Base-by-base conservation (phyloP, 2,797 vertebrate genomes). In the Decapterus maruadsi region DNA sequence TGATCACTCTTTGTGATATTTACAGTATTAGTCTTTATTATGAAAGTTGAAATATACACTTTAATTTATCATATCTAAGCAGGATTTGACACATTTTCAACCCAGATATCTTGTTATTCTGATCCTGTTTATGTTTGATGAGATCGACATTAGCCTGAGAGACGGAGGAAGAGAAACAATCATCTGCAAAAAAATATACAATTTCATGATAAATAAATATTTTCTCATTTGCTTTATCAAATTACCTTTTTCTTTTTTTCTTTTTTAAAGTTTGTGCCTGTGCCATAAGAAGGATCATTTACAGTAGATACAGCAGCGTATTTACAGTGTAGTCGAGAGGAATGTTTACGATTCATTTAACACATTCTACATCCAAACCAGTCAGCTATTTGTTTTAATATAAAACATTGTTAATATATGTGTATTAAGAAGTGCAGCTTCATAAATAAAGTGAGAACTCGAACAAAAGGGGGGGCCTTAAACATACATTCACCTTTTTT, bases 311-410 rank as follows among this genome's bases (percentile, higher is more conserved):
- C 54, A 81, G 56, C 45, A 62, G 50, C 31, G 31, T 70, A 80
- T 77, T 79, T 79, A 83, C 66, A 78, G 56, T 61, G 56, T 57
- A 26, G 57, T 26, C 20, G 3, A 50, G 22, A 81, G 61, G 40
- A 59, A 50, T 67, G 38, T 11, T 68, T 26, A 40, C 2, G 26
- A 22, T 19, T 34, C n/a, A 26, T 36, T 56, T 1, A 36, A 75
- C 56, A 50, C 61, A 59, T 68, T 86, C 62, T 84, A 86, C 70
- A 72, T 79, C 71, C 43, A 77, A 63, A 77, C 58, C 31, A 68
- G 61, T 77, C 61, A 64, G 43, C 63, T 63, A 20, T 54, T 76
- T 91, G 93, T 94, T 95, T 95, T 95, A 95, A 95, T 94, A 90
- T 95, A 95, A 95, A 95, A 95, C 93, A 92, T 20, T 66, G 70